These are phyloP conservation scores for Poecilia velifera DNA, from an alignment of 2,797 vertebrate genomes.

Conservation along the genomic window DNA sequence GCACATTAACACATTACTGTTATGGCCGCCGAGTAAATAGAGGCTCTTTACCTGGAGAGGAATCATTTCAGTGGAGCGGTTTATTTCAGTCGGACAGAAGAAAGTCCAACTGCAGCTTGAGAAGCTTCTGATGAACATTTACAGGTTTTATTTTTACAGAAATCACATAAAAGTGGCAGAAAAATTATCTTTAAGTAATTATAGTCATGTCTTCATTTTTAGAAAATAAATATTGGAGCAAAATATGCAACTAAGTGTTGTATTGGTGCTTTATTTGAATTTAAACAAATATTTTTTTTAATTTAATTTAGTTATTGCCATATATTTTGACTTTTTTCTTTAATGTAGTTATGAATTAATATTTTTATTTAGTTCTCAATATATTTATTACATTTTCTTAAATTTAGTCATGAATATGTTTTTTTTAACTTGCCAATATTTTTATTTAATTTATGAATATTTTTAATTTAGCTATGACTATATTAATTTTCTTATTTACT, in stretches of 20 bases:
- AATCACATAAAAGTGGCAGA: too few species aligned
- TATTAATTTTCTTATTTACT: not conserved
- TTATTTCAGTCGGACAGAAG: not conserved
- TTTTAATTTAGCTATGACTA: not conserved
- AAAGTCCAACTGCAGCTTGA: not conserved
- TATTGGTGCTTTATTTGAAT: not conserved
- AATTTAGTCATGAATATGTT: not conserved
- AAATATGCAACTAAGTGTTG: too few species aligned
- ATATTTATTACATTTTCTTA: not conserved
- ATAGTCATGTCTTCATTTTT: too few species aligned
- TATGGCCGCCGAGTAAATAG: constrained; percentile 61
- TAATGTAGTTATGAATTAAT: too few species aligned
- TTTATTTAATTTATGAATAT: not conserved
- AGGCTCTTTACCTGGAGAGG: constrained; percentile 74
- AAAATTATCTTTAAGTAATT: too few species aligned
- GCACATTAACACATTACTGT: constrained; percentile 73
- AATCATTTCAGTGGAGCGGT: constrained; percentile 51
- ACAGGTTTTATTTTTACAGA: too few species aligned
- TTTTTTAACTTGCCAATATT: not conserved
- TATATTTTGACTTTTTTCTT: too few species aligned
- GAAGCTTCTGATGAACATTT: too few species aligned
- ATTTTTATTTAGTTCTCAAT: not conserved
- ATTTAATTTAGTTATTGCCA: too few species aligned
- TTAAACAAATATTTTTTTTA: not conserved
- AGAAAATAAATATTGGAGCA: too few species aligned